Base-by-base conservation (phyloP, 2,797 vertebrate genomes). In the Sebastes kiyomatsui region DNA sequence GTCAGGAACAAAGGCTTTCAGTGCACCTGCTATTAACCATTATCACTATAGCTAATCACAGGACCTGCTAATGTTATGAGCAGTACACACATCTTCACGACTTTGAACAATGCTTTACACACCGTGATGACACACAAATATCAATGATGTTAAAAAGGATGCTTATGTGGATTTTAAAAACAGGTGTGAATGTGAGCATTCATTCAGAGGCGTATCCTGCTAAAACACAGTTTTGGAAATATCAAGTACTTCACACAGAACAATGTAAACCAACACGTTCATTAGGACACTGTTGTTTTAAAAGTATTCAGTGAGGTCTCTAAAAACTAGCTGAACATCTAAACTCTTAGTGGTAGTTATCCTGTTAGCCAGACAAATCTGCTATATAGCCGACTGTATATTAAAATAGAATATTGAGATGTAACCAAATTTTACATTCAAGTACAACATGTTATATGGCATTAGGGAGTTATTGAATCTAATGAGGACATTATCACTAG, bases 381-480 rank as follows among this genome's bases (percentile, higher is more conserved):
- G 76, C 23, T 60, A 28, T 67, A 75, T 16, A 77, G 55, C 0
- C 32, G 74, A 65, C 25, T 77, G 16, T 16, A 58, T 84, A 80
- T 84, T 86, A 88, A 91, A 92, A 90, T 86, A 89, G 30, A 75
- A 55, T 79, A 82, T 30, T 20, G 61, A 67, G 6, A 77, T 81
- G 64, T 67, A 49, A 52, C 27, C 76, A 81, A 32, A 67, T 80
- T 30, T 67, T 65, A 73, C 52, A 84, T 90, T 89, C 66, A 88
- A 81, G 75, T 86, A 79, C 64, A 84, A 81, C 64, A 81, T 80
- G 61, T 81, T n/a, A 49, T 74, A 79, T 88, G 84, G 73, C 79
- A 75, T 81, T 79, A 70, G n/a, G 77, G 28, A 67, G 60, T 61
- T 71, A 81, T 23, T 72, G 28, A 61, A 59, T 77, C 69, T 69